A percentile compares a stretch with the other conserved stretches of the same genome.
phyloP scores from a whole-genome alignment of 2,113 vertebrate species.

The Prunella fulvescens region DNA sequence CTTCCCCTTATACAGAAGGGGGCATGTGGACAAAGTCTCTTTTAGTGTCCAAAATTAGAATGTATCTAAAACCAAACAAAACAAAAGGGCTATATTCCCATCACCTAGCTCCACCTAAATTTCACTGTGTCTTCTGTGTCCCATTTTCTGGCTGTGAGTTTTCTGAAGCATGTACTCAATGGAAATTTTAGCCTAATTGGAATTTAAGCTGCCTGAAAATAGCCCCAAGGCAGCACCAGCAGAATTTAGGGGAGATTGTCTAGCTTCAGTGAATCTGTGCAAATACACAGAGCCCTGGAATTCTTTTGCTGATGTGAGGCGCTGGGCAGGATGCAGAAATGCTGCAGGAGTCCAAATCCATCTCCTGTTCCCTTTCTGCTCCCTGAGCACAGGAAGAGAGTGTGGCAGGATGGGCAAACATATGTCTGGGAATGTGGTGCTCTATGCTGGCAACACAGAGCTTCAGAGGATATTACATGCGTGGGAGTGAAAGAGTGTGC shows the following conservation, averaged over 20 bases:
- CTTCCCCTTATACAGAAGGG: not conserved
- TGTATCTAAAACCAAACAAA: not conserved
- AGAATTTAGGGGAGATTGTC: not conserved
- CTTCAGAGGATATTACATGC: not conserved
- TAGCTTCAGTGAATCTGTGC: not conserved
- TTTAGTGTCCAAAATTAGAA: not conserved
- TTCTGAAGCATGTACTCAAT: not conserved
- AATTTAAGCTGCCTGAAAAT: constrained; percentile 9
- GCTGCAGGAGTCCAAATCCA: not conserved
- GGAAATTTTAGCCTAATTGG: not conserved
- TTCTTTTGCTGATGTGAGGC: not conserved
- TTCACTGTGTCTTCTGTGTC: not conserved
- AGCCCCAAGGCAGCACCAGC: not conserved
- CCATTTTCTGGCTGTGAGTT: not conserved
- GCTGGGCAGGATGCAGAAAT: not conserved
- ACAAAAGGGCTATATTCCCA: not conserved
- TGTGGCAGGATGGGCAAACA: rapidly evolving
- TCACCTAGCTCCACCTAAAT: not conserved
- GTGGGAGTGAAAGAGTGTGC: not conserved
- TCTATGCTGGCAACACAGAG: not conserved
- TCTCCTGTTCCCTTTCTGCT: not conserved
- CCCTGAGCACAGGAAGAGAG: not conserved
- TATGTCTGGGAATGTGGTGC: not conserved
- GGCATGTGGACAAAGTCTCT: not conserved
- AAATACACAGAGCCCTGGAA: not conserved